Evolutionary conservation across 2,888 invertebrate species (phyloP), one percentile per base, ranked within the genome.

Genomic region (Gymnocheta viridis): DNA sequence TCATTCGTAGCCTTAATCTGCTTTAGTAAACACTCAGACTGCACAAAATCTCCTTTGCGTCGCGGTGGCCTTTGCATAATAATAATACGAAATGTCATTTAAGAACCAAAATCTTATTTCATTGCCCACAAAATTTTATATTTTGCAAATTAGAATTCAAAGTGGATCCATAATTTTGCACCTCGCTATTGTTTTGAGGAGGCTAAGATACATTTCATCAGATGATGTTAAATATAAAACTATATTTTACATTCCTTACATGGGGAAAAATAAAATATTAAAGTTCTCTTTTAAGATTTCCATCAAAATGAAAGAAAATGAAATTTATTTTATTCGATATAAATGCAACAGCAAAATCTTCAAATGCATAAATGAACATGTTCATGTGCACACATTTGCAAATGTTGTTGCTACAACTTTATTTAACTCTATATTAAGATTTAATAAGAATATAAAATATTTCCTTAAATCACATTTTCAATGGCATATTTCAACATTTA

Each of bases 381-480:
- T 66, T 10, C 54, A 56, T 24, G 32, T 76, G 56, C 1, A 27
- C 6, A 17, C 17, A 51, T 27, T 7, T 4, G 41, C 44, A 44
- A 12, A 70, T 58, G 58, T n/a, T 32, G 2, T 27, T 35, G 5
- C 4, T 29, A 47, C 27, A 54, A 51, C n/a, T 47, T 47, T 38
- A 58, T 60, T 58, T 49, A 35, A 27, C n/a, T 66, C 14, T 22
- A 19, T 41, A 10, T 62, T 41, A 29, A 4, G 62, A 14, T 29
- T 74, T 74, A 74, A 32, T 51, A 56, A 56, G 44, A 44, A 44
- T 41, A 66, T 66, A 24, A 47, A 41, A 32, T 58, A 17, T 47
- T 58, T 22, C 12, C 35, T 79, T 72, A 79, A 79, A 79, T 79
- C 70, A 24, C 51, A 54, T 62, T 64, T 72, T 32, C 66, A 58